These are phyloP conservation scores for Philereme vetulata DNA, from an alignment of 2,888 invertebrate species.

Conservation along the genomic window DNA sequence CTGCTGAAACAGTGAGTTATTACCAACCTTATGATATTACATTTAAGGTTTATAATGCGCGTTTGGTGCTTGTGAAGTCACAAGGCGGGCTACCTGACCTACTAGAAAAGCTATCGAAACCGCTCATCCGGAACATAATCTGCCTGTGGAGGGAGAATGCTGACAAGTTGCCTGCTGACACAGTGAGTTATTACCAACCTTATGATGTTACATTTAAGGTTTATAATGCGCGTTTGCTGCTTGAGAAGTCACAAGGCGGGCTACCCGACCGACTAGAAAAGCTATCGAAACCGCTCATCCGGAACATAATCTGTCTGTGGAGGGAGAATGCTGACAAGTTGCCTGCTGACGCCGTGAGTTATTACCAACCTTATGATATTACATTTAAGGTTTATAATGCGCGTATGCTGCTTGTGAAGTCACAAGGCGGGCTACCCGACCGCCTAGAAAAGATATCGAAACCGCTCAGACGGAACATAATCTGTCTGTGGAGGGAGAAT, in stretches of 20 bases:
- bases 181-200: slow-evolving; percentile 46
- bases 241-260: slow-evolving; percentile 61
- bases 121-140: slow-evolving; percentile 61
- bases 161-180: too few relatives aligned
- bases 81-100: too few relatives aligned
- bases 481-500: slow-evolving; percentile 69
- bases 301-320: slow-evolving; percentile 69
- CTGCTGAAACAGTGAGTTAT: too few relatives aligned
- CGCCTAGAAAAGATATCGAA: slow-evolving; percentile 68
- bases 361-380: background rate
- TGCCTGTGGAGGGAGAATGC: too few relatives aligned
- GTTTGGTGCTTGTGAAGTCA: too few relatives aligned
- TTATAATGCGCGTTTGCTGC: slow-evolving; percentile 63
- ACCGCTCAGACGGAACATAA: slow-evolving; percentile 61
- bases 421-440: slow-evolving; percentile 67
- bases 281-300: slow-evolving; percentile 54
- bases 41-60: too few relatives aligned
- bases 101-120: too few relatives aligned
- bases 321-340: slow-evolving; percentile 61
- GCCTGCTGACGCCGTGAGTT: slow-evolving; percentile 64
- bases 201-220: background rate
- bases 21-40: too few relatives aligned
- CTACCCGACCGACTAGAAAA: slow-evolving; percentile 68
- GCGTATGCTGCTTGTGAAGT: slow-evolving; percentile 63
- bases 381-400: slow-evolving; percentile 43